phyloP scores from a whole-genome alignment of 2,888 invertebrate genomes.

The Mystacides longicornis region DNA sequence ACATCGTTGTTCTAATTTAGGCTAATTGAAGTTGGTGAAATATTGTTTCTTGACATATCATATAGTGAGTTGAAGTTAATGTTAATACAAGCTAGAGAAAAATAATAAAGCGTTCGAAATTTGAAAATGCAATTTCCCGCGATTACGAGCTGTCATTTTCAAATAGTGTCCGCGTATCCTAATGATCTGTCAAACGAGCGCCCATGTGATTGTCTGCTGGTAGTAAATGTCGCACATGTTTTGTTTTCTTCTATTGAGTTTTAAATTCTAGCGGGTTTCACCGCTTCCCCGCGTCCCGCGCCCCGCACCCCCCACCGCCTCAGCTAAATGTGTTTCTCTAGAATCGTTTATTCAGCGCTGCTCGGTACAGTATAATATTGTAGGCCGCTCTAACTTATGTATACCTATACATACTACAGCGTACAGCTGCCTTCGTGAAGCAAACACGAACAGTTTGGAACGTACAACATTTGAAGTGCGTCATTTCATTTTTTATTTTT shows the following conservation, averaged over 20 bases:
- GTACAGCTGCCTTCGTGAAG: conserved; percentile 14
- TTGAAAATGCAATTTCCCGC: conserved; percentile 25
- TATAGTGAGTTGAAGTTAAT: too few relatives aligned
- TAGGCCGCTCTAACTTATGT: conserved; percentile 8
- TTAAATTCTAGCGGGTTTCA: conserved; percentile 27
- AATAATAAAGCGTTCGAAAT: too few relatives aligned
- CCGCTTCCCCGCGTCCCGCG: conserved; percentile 13
- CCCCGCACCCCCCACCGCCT: conserved; percentile 2
- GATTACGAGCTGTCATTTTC: conserved; percentile 3
- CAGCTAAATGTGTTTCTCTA: conserved; percentile 16
- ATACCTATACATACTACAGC: conserved; percentile 10
- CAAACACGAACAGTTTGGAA: conserved; percentile 6
- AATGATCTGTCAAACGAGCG: conserved; percentile 25
- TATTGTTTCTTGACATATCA: too few relatives aligned
- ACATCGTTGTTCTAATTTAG: too few relatives aligned
- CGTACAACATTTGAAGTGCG: conserved; percentile 8
- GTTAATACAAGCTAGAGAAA: too few relatives aligned
- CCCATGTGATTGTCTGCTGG: conserved; percentile 23
- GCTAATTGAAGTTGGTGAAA: too few relatives aligned
- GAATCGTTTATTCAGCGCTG: conserved; percentile 23
- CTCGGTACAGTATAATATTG: conserved; percentile 16
- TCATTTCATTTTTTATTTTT: neutral
- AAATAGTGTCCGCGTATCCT: neutral
- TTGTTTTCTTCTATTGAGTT: conserved; percentile 26
- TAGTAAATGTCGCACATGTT: conserved; percentile 25